Base-by-base conservation (phyloP, 2,797 vertebrate genomes). In the Protosalanx chinensis region DNA sequence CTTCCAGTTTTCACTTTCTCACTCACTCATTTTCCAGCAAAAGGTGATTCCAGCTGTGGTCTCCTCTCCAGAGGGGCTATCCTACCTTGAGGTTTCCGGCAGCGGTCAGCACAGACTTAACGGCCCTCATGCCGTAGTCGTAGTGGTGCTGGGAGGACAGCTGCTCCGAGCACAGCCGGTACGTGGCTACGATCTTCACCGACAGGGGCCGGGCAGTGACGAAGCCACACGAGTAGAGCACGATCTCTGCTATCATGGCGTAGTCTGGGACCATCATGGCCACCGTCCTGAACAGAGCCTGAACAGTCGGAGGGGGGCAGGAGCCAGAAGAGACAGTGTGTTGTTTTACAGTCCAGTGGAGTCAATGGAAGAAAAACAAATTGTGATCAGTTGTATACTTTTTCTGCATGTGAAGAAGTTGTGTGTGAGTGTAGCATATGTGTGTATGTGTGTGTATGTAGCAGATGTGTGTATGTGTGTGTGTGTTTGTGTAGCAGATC, bases 231-330 rank as follows among this genome's bases (percentile, higher is more conserved):
- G 95, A 97, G 85, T 96, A 98, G 6, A 97, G 91, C 74, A 96
- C 93, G 1, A 97, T 97, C 86, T 97, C 96, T 0, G 95, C 95
- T 15, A 97, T 97, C 94, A 97, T 94, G 41, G 94, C 95, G 0
- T 97, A 97, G 84, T 97, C 96, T 0, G 95, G 96, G 15, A 98
- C 95, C 96, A 97, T 97, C 96, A 97, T 96, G 3, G 96, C 96
- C 32, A 97, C 96, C 0, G 95, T 96, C 72, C 95, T 91, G 78
- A 97, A 98, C 70, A 97, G 91, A 74, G 95, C 94, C 95, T 97
- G 61, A 18, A 46, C 2, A 8, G 29, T 41, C 30, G 46, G 20
- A 57, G 37, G 67, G 72, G n/a, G 35, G 56, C 13, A 61, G 23
- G 23, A 27, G 23, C 23, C 67, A 23, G 58, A 57, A 29, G 16